Percentiles rank a stretch among this genome's conserved stretches.
phyloP scores from a whole-genome alignment of 2,113 vertebrate species.

The Cheirogaleus medius region DNA sequence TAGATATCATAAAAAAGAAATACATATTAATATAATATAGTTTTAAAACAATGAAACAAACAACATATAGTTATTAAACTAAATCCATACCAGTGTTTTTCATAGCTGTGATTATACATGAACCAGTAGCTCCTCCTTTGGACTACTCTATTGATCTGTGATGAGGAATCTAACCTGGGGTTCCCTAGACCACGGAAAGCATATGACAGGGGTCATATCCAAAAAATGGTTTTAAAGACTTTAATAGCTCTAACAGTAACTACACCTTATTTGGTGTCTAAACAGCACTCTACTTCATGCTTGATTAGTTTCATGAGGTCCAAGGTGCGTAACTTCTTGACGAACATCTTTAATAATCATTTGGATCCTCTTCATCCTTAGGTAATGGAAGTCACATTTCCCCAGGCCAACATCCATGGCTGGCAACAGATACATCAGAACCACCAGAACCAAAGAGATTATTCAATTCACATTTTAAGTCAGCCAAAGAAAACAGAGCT shows the following conservation, averaged over 20 bases:
- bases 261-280: background rate
- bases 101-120: background rate
- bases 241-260: background rate
- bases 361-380: background rate
- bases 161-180: background rate
- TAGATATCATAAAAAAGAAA: constrained; percentile 4
- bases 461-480: constrained; percentile 68
- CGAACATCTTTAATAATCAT: constrained; percentile 23
- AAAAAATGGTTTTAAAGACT: background rate
- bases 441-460: constrained; percentile 71
- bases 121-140: background rate
- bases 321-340: background rate
- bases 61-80: background rate
- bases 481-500: constrained; percentile 74
- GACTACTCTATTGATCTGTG: background rate
- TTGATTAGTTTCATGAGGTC: background rate
- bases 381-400: constrained; percentile 47
- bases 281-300: background rate
- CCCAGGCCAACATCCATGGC: constrained; percentile 46
- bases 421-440: constrained; percentile 65
- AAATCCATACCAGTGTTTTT: background rate
- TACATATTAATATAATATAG: background rate
- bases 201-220: background rate
- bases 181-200: background rate
- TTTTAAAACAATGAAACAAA: background rate